Percentiles rank a stretch among this genome's conserved stretches.
Conservation (phyloP, 2,888 invertebrate species). For the Eristalis tenax region DNA sequence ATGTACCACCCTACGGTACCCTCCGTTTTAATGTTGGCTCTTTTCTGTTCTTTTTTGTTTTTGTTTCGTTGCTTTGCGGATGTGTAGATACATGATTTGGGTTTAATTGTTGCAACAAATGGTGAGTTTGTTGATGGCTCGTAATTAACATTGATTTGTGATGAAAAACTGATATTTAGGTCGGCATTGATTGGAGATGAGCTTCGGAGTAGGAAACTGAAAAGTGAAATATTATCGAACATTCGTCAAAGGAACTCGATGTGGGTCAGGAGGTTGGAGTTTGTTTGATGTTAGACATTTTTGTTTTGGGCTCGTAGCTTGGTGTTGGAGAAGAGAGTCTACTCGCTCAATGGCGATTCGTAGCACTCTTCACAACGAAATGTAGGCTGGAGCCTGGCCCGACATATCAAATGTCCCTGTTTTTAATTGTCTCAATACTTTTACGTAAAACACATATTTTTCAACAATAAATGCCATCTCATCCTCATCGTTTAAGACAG, state of each 20-base stretch:
- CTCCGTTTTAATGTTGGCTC: background rate
- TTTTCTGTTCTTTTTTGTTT: background rate
- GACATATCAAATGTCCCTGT: no score
- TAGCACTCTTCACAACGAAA: no score
- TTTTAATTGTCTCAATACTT: no score
- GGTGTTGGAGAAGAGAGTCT: no score
- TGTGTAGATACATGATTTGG: constrained; percentile 12
- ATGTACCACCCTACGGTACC: constrained; percentile 8
- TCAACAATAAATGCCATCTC: no score
- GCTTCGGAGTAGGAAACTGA: background rate
- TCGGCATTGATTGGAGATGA: constrained; percentile 6
- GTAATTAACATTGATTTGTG: constrained; percentile 17
- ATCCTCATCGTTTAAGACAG: no score
- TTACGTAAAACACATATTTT: no score
- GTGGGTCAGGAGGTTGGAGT: background rate
- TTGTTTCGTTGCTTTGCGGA: background rate
- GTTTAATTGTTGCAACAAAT: constrained; percentile 50
- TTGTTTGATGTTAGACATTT: no score
- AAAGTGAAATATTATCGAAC: background rate
- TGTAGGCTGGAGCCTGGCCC: no score
- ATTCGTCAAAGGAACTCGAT: background rate
- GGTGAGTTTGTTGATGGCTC: background rate
- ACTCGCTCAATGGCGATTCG: no score
- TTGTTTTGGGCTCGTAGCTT: no score
- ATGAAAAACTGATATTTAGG: background rate